phyloP scores from a whole-genome alignment of 2,888 invertebrate genomes.

The Trissolcus japonicus region DNA sequence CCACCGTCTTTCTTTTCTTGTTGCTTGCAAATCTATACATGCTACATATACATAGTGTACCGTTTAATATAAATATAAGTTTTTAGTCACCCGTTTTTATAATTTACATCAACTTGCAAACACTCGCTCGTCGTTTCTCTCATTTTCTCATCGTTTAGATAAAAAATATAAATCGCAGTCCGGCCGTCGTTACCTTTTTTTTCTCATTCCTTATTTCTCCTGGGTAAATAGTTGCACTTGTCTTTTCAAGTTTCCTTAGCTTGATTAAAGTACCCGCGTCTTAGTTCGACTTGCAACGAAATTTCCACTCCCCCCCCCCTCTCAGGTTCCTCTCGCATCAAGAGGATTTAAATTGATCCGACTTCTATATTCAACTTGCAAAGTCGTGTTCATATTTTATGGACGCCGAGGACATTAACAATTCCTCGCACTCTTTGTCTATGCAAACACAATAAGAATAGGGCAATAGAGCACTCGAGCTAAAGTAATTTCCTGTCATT shows the following conservation, averaged over 20 bases:
- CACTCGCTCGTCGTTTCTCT: constrained; percentile 14
- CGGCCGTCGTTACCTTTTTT: constrained; percentile 9
- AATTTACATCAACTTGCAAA: constrained; percentile 16
- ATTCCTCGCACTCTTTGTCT: constrained; percentile 16
- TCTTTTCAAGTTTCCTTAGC: constrained; percentile 17
- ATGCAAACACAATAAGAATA: constrained; percentile 32
- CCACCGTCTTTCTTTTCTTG: constrained; percentile 11
- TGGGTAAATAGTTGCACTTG: constrained; percentile 35
- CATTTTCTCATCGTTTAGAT: constrained; percentile 30
- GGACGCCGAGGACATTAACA: constrained; percentile 18
- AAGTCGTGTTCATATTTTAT: constrained; percentile 22
- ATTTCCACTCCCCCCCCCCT: constrained; percentile 4
- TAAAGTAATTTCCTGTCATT: constrained; percentile 31
- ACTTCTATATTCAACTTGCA: constrained; percentile 11
- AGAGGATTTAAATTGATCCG: constrained; percentile 19
- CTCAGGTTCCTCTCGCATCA: not conserved
- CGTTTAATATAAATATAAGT: constrained; percentile 47
- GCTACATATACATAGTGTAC: constrained; percentile 26
- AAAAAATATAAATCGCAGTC: constrained; percentile 53
- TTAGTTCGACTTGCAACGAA: constrained; percentile 13
- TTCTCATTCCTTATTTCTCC: constrained; percentile 27
- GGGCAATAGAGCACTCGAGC: constrained; percentile 24
- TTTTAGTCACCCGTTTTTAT: constrained; percentile 38
- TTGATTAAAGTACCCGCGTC: constrained; percentile 27
- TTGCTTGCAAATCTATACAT: constrained; percentile 37